Evolutionary conservation across 2,113 vertebrate species (phyloP), one percentile per base, ranked within the genome.

Genomic region (Cranoglanis bouderius): DNA sequence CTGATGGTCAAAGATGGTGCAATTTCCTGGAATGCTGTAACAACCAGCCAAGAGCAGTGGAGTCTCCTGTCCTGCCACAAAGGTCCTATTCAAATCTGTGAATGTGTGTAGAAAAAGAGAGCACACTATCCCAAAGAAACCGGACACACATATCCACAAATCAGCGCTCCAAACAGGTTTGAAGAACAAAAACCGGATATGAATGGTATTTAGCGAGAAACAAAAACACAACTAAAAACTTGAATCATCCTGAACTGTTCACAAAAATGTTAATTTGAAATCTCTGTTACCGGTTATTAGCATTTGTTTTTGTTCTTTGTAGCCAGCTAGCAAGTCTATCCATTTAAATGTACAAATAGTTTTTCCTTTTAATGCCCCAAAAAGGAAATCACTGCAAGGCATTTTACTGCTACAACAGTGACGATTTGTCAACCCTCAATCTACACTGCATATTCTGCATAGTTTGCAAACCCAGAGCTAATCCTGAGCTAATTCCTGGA

Each of bases 61-160:
- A 8, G 9, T 46, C 29, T n/a, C 63, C 38, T 85, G 67, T 16
- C 38, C 35, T 88, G 24, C 51, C 53, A 77, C 80, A 87, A 83
- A 63, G n/a, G 32, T 86, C 43, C 35, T 10, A 65, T 55, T 75
- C 43, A 83, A 49, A 43, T 32, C 53, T 40, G 55, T 61, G 82
- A 19, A 51, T 53, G n/a, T 35, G 29, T n/a, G 46, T 70, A 38
- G 65, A 70, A 70, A 83, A 14, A 46, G 49, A 78, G 55, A 78
- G 59, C 51, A 70, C 19, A 55, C 65, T 35, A 35, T 38, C 77
- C 51, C 77, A 86, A 2, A 82, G 77, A 70, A 51, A 85, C 4
- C 14, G 29, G 63, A 19, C 32, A 74, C 55, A 86, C 38, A 29
- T 2, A 46, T 53, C 63, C 63, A 72, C 6, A 85, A 85, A 85